phyloP scores from a whole-genome alignment of 2,797 vertebrate species.

The Sphaeramia orbicularis region DNA sequence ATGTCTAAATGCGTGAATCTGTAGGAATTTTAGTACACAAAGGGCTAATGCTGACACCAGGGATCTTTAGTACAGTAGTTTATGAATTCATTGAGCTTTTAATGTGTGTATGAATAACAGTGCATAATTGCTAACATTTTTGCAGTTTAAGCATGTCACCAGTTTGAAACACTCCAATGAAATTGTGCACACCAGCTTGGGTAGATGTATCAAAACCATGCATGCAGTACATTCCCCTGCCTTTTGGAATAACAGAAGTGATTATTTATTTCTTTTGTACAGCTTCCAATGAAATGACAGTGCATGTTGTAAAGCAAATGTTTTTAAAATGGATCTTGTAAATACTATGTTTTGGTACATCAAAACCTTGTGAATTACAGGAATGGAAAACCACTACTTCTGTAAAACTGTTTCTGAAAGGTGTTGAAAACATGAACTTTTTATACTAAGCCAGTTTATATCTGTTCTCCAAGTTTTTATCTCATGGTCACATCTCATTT shows the following conservation, averaged over 20 bases:
- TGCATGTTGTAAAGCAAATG: constrained; percentile 68
- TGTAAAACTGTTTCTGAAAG: constrained; percentile 37
- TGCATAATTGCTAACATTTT: constrained; percentile 37
- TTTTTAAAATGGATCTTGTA: constrained; percentile 64
- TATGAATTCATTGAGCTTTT: constrained; percentile 66
- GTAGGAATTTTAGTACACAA: constrained; percentile 63
- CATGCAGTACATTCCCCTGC: constrained; percentile 70
- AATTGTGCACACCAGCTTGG: constrained; percentile 52
- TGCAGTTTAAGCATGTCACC: constrained; percentile 56
- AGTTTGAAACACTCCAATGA: constrained; percentile 60
- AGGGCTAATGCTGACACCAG: constrained; percentile 65
- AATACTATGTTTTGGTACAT: constrained; percentile 62
- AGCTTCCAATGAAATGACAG: constrained; percentile 65
- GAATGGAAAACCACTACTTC: constrained; percentile 71
- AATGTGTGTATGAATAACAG: constrained; percentile 53
- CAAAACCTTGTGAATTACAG: constrained; percentile 46
- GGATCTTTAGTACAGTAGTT: constrained; percentile 56
- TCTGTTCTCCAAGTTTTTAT: constrained; percentile 16
- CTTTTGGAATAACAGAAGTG: constrained; percentile 57
- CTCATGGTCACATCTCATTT: constrained; percentile 33
- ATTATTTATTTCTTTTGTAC: constrained; percentile 75
- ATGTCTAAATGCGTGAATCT: constrained; percentile 35
- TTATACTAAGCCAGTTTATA: constrained; percentile 29
- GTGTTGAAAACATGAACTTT: constrained; percentile 36
- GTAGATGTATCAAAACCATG: constrained; percentile 52